Evolutionary conservation across 2,113 vertebrate genomes (phyloP).

Genomic region (Spermophilus dauricus): DNA sequence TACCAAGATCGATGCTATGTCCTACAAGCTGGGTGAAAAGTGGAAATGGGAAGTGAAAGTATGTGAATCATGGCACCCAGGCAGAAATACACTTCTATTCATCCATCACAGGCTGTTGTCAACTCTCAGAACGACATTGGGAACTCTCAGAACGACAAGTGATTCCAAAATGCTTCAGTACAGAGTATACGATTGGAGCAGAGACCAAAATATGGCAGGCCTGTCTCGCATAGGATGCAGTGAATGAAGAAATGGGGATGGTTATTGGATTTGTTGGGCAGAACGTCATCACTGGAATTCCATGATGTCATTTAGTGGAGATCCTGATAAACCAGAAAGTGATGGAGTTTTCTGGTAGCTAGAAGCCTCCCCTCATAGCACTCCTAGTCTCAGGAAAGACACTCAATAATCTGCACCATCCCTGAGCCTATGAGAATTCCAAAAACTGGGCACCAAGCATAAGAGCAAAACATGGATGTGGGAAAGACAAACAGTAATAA

Average conservation of each 20-base stretch:
- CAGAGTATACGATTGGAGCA: background rate
- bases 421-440: background rate
- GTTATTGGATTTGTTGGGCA: background rate
- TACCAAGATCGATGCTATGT: background rate
- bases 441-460: background rate
- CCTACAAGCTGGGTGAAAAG: background rate
- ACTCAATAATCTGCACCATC: too few species aligned
- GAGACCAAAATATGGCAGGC: background rate
- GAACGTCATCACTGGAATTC: background rate
- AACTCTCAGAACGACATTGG: background rate
- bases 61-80: background rate
- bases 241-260: background rate
- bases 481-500: background rate
- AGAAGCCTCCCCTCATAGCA: background rate
- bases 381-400: background rate
- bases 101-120: background rate
- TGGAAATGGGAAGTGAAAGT: background rate
- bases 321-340: background rate
- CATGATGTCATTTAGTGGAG: background rate
- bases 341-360: background rate
- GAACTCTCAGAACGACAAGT: background rate
- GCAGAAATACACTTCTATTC: background rate
- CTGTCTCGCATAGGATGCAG: background rate
- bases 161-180: background rate
- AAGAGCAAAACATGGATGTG: background rate